These are phyloP conservation scores for Heliconius nattereri DNA, from an alignment of 1,140 invertebrate genomes.

Conservation along the genomic window DNA sequence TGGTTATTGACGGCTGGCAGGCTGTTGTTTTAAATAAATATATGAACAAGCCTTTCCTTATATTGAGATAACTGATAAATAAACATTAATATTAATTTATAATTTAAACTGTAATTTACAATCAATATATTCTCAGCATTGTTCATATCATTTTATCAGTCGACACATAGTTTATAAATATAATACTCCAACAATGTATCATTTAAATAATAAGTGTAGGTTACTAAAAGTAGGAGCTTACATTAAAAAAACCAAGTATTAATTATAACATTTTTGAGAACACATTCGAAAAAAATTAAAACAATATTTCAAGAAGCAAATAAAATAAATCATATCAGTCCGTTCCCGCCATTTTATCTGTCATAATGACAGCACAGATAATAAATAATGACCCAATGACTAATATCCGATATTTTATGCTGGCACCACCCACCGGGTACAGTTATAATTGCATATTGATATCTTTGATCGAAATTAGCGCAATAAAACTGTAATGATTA, in stretches of 20 bases:
- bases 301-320: constrained; percentile 10
- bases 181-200: neutral
- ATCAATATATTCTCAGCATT: too few species aligned
- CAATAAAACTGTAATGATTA: constrained; percentile 14
- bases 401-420: constrained; percentile 26
- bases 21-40: constrained; percentile 3
- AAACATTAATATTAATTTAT: too few species aligned
- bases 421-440: constrained; percentile 23
- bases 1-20: neutral
- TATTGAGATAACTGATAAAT: neutral
- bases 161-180: neutral
- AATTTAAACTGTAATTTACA: too few species aligned
- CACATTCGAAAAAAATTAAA: constrained; percentile 5
- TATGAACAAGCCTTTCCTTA: neutral
- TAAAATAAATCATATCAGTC: constrained; percentile 26
- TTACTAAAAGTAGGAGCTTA: neutral
- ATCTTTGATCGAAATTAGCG: constrained; percentile 26
- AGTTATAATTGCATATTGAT: constrained; percentile 30
- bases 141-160: neutral
- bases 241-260: neutral
- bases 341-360: constrained; percentile 31
- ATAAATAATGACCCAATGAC: constrained; percentile 29
- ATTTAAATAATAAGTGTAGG: neutral
- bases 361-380: constrained; percentile 29
- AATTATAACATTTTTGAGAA: constrained; percentile 2